phyloP scores from a whole-genome alignment of 2,797 vertebrate species.

The Catharus ustulatus region DNA sequence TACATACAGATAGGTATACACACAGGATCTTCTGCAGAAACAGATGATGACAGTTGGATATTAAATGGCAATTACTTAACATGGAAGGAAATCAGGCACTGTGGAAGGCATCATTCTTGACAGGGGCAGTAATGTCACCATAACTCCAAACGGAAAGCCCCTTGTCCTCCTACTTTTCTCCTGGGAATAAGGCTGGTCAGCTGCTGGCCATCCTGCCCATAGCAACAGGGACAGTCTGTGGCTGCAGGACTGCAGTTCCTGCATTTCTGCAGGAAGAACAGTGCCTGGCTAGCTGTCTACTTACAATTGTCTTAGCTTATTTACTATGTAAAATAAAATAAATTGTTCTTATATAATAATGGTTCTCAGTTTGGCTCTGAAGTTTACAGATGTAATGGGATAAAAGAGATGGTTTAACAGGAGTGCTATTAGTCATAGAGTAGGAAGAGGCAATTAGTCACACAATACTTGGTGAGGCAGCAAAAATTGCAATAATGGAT shows the following conservation, averaged over 20 bases:
- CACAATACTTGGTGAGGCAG: neutral
- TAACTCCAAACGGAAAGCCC: neutral
- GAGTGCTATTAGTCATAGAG: neutral
- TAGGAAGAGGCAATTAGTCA: neutral
- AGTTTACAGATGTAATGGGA: neutral
- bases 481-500: neutral
- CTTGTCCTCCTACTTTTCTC: neutral
- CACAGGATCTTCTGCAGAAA: neutral
- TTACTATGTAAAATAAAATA: neutral
- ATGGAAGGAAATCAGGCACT: neutral
- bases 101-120: neutral
- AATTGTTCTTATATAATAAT: neutral
- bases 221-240: accelerated
- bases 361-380: neutral
- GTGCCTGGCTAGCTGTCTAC: neutral
- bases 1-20: accelerated
- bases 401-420: neutral
- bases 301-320: neutral
- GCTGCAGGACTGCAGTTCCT: neutral
- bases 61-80: neutral
- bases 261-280: neutral
- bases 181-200: neutral
- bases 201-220: accelerated
- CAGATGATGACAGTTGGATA: neutral
- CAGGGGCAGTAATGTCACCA: neutral